Base-by-base conservation (phyloP, 1,140 invertebrate genomes). In the Camponotus pennsylvanicus region DNA sequence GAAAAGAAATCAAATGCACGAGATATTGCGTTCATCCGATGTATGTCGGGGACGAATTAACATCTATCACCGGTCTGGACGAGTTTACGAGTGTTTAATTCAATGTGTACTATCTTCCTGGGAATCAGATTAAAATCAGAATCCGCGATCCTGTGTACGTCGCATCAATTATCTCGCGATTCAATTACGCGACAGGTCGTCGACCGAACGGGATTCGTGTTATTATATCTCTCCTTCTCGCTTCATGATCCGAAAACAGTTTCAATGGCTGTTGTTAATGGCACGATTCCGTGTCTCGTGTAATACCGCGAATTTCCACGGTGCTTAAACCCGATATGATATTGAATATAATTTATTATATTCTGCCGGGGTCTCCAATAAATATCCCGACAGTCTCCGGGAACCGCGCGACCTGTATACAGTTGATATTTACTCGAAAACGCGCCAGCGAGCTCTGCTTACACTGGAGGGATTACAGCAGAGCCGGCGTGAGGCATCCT, bases 131-230 rank as follows among this genome's bases (percentile, higher is more conserved):
- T 73, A 21, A 49, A 83, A 83, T 83, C 69, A 8, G 67, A 21
- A 73, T 55, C n/a, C 45, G 40, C 18, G 45, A 49, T 34, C 18
- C 27, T 45, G 21, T 66, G 52, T 13, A 15, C 13, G 52, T 6
- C 18, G 42, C 15, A 57, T 71, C 78, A 71, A 71, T 82, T 71
- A 71, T 71, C 66, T n/a, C 78, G 52, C 67, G 7, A 82, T 82
- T 82, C 13, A 75, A 83, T 83, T 83, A 52, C n/a, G 69, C 79
- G 79, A 83, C 79, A 71, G 66, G 49, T 70, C 64, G 34, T 15
- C 15, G 52, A 70, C 52, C 78, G 37, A 80, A 80, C 40, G 37
- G 34, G 64, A 80, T 80, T 66, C 4, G 49, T 52, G 64, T 42
- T 70, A 70, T 80, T 52, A 52, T 69, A 49, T 69, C 21, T 27